These are phyloP conservation scores for Chroicocephalus ridibundus DNA, from an alignment of 2,113 vertebrate species.

Conservation along the genomic window DNA sequence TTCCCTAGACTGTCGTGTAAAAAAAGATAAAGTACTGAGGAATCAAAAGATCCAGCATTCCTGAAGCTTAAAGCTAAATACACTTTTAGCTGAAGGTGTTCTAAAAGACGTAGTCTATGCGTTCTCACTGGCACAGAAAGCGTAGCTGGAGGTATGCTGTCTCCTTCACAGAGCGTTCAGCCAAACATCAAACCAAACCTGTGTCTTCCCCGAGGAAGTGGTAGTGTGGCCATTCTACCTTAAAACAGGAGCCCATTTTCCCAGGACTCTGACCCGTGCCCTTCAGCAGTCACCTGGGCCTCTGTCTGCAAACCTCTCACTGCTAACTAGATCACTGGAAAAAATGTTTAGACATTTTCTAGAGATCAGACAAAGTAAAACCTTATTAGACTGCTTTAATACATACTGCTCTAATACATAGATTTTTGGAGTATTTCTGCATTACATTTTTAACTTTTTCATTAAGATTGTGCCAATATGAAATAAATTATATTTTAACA, in stretches of 20 bases:
- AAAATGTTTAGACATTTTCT: not conserved
- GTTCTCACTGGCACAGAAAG: not conserved
- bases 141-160: accelerated
- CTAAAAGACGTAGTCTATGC: not conserved
- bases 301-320: not conserved
- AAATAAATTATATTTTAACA: not conserved
- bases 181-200: not conserved
- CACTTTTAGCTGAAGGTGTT: not conserved
- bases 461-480: not conserved
- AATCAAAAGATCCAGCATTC: not conserved
- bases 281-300: not conserved
- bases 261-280: not conserved
- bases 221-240: not conserved
- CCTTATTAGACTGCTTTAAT: not conserved
- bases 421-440: not conserved
- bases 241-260: not conserved
- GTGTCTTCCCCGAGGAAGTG: accelerated
- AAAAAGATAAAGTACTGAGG: not conserved
- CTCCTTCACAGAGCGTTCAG: not conserved
- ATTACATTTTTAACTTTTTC: not conserved
- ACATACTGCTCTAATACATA: not conserved
- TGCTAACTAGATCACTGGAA: not conserved
- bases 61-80: not conserved
- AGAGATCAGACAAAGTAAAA: not conserved
- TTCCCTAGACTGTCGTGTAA: not conserved